Evolutionary conservation across 2,797 vertebrate genomes (phyloP), one percentile per base, ranked within the genome.

Genomic region (Anguilla anguilla): DNA sequence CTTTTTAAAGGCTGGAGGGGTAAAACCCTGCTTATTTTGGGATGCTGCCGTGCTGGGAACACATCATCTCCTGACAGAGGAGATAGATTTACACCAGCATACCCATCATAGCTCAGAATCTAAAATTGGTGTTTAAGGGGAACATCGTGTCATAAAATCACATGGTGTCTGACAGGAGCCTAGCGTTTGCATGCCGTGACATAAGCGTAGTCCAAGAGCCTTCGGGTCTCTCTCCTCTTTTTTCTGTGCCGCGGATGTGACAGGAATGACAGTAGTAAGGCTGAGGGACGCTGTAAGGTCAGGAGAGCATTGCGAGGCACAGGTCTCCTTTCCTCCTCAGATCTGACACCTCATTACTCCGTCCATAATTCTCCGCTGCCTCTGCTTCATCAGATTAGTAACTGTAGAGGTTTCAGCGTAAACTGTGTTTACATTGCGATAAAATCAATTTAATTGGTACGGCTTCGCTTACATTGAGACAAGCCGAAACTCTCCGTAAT

Each of bases 41-140:
- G 90, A 91, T 85, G 4, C 89, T 92, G 88, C 89, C 91, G 87
- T 89, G 74, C 88, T 91, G 90, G 82, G 89, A 77, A 82, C 89
- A 89, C 83, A 93, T 94, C 89, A 74, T 86, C 57, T 93, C 90
- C 86, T 88, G 92, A 92, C 86, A 91, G 92, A 74, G 86, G 43
- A 89, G 87, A 89, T 90, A 92, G 89, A 72, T 93, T 93, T 93
- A 91, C 92, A 93, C 89, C 88, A 91, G 91, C 90, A 90, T 91
- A 57, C 82, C 88, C 86, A 86, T 88, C 91, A 91, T 94, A 91
- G 90, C 90, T 90, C 87, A 35, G n/a, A 69, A 84, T 91, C 91
- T 94, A 94, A 95, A 95, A 92, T 93, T 92, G 89, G 89, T 88
- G 69, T 86, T 90, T 91, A 91, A 61, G 91, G 88, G 90, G 81